These are phyloP conservation scores for Trichosurus vulpecula DNA, from an alignment of 2,797 vertebrate species.

Conservation along the genomic window DNA sequence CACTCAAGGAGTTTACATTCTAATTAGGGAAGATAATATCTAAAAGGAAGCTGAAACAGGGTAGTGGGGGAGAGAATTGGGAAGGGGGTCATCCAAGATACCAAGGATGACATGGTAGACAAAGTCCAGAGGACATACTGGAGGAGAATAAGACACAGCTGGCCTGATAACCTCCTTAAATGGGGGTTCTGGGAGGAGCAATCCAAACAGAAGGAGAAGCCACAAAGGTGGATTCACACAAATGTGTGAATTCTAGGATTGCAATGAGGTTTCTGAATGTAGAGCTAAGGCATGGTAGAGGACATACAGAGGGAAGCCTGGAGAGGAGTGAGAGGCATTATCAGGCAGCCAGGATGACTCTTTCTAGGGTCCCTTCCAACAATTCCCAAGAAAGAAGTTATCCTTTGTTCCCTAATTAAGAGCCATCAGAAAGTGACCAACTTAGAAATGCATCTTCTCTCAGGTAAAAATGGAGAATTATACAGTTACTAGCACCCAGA, in stretches of 20 bases:
- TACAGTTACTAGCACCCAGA: not conserved
- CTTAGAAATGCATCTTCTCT: not conserved
- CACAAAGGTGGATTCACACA: not conserved
- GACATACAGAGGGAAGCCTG: not conserved
- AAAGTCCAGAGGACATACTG: not conserved
- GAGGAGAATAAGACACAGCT: not conserved
- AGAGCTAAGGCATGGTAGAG: not conserved
- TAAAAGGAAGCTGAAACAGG: not conserved
- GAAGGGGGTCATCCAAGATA: not conserved
- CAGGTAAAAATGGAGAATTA: not conserved
- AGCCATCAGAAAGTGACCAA: not conserved
- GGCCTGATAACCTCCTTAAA: not conserved
- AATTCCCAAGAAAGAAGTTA: not conserved
- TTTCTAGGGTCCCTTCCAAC: not conserved
- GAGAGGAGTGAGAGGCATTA: not conserved
- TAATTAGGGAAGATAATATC: not conserved
- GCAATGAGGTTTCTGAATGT: not conserved
- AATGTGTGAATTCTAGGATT: not conserved
- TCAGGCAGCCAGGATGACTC: not conserved
- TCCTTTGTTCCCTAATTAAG: not conserved
- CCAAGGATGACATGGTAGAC: not conserved
- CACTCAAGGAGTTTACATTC: not conserved
- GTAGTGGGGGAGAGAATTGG: not conserved
- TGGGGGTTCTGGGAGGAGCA: not conserved
- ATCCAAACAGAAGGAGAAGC: not conserved